Evolutionary conservation across 2,113 vertebrate genomes (phyloP).

Genomic region (Nibea albiflora): DNA sequence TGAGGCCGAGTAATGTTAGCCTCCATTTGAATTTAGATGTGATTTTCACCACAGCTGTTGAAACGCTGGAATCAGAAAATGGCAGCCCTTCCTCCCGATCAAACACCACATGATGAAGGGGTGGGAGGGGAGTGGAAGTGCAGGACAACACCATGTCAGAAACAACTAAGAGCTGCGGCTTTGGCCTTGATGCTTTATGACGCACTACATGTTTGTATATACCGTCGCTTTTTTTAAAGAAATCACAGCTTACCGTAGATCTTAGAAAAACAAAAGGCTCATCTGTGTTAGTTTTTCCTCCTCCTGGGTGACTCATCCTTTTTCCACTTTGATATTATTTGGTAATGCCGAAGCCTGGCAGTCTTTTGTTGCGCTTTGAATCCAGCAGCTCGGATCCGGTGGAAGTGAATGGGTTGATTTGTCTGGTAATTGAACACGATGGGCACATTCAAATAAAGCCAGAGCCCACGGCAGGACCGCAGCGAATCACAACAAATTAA

Average conservation of each 20-base stretch:
- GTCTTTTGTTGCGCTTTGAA: constrained; percentile 38
- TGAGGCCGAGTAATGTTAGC: constrained; percentile 65
- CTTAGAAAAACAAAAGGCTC: constrained; percentile 31
- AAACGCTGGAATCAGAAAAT: constrained; percentile 76
- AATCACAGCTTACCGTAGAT: constrained; percentile 42
- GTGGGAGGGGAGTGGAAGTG: constrained; percentile 47
- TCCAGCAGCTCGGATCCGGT: constrained; percentile 7
- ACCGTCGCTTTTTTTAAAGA: constrained; percentile 45
- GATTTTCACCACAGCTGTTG: constrained; percentile 69
- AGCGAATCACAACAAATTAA: constrained; percentile 84
- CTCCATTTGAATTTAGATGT: constrained; percentile 80
- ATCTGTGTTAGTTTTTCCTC: constrained; percentile 25
- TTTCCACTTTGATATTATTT: constrained; percentile 49
- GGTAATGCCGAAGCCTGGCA: constrained; percentile 9
- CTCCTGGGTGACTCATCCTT: constrained; percentile 29
- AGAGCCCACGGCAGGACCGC: constrained; percentile 76
- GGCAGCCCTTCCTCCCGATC: constrained; percentile 69
- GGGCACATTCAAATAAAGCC: constrained; percentile 84
- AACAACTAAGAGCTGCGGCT: constrained; percentile 35
- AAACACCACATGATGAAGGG: constrained; percentile 55
- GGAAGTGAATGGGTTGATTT: constrained; percentile 63
- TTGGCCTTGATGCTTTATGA: constrained; percentile 57
- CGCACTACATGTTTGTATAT: constrained; percentile 49
- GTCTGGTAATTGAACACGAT: constrained; percentile 87
- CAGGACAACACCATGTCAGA: constrained; percentile 54